Percentiles rank a stretch among this genome's conserved stretches.
phyloP scores from a whole-genome alignment of 1,140 invertebrate species.

The Eubasilissa regina region DNA sequence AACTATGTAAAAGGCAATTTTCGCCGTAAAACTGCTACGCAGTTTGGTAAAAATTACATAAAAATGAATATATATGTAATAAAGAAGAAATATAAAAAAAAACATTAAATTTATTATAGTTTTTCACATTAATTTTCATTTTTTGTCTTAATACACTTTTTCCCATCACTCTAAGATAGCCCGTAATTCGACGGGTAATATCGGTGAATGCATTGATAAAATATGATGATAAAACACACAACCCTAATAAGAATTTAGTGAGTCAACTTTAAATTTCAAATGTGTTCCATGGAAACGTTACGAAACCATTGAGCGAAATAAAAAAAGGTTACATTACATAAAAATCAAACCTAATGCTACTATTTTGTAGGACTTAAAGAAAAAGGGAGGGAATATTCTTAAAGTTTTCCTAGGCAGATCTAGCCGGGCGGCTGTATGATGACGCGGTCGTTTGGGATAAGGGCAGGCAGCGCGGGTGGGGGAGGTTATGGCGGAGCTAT shows the following conservation, averaged over 20 bases:
- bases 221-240: too few relatives aligned
- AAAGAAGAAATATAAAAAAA: too few relatives aligned
- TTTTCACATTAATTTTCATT: too few relatives aligned
- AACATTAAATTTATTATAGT: too few relatives aligned
- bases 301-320: conserved; percentile 9
- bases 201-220: too few relatives aligned
- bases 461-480: background rate
- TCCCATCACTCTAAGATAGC: too few relatives aligned
- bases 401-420: conserved; percentile 35
- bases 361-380: conserved; percentile 42
- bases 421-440: conserved; percentile 24
- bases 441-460: conserved; percentile 35
- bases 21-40: too few relatives aligned
- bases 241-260: background rate
- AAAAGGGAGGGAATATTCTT: background rate
- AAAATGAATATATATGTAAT: too few relatives aligned
- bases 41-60: too few relatives aligned
- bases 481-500: conserved; percentile 48
- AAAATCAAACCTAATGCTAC: conserved; percentile 38
- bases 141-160: too few relatives aligned
- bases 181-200: too few relatives aligned
- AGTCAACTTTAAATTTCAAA: background rate
- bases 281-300: conserved; percentile 25
- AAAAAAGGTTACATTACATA: conserved; percentile 20
- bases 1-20: too few relatives aligned